Conservation (phyloP, 2,113 vertebrate species). For the Polypterus senegalus region DNA sequence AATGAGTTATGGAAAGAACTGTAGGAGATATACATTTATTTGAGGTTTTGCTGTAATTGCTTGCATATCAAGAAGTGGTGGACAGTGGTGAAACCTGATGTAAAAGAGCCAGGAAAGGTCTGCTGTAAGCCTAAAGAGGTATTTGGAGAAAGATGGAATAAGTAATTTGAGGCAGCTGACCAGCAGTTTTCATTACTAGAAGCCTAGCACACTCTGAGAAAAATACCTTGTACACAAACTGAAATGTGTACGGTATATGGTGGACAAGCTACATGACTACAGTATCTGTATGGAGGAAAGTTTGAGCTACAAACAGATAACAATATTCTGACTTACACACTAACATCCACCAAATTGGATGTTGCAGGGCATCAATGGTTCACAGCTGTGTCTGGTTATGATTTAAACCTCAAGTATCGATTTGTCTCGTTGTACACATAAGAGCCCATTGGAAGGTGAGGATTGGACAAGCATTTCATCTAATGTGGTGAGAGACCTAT, state of each 20-base stretch:
- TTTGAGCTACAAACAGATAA: neutral
- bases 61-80: no score
- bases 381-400: neutral
- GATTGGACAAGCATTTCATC: neutral
- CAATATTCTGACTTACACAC: neutral
- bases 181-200: no score
- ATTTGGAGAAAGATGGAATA: no score
- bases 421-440: neutral
- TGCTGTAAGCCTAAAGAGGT: no score
- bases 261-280: neutral
- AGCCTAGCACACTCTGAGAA: no score
- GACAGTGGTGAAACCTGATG: no score
- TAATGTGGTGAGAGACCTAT: neutral
- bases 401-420: neutral
- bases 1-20: no score
- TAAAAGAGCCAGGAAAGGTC: no score
- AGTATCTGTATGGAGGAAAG: neutral
- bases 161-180: no score
- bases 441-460: neutral
- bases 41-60: no score
- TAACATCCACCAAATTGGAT: neutral
- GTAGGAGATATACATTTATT: no score
- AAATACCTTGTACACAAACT: no score
- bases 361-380: neutral
- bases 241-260: neutral